Conservation (phyloP, 2,797 vertebrate species). For the Heliangelus exortis region DNA sequence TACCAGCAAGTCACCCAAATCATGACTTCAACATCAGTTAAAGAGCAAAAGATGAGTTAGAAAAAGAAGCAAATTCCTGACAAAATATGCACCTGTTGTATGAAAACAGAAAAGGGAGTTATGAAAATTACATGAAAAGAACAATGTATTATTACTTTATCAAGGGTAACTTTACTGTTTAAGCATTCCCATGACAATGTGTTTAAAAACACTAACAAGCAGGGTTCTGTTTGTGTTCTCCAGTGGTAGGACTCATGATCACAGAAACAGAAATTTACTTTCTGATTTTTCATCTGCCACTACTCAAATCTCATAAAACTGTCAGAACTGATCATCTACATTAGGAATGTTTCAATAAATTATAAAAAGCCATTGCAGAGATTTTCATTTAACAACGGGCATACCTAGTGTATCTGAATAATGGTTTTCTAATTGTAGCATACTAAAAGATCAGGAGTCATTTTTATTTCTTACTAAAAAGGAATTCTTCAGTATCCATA, state of each 20-base stretch:
- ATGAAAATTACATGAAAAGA: neutral
- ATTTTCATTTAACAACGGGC: constrained; percentile 21
- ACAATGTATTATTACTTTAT: neutral
- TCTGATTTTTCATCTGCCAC: neutral
- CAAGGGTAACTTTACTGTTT: neutral
- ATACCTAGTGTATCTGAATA: neutral
- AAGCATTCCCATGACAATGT: neutral
- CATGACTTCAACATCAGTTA: neutral
- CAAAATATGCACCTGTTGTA: neutral
- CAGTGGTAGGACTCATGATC: neutral
- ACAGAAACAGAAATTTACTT: neutral
- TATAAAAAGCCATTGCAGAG: neutral
- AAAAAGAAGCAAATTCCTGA: neutral
- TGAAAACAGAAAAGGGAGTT: neutral
- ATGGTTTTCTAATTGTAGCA: neutral
- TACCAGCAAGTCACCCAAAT: neutral
- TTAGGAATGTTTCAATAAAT: neutral
- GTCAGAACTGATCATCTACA: neutral
- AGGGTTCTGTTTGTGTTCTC: neutral
- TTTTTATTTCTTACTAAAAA: constrained; percentile 28
- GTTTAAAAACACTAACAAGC: neutral
- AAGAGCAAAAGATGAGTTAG: neutral
- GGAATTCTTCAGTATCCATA: neutral
- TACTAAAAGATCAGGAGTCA: neutral
- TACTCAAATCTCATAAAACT: neutral